These are phyloP conservation scores for Gyps fulvus DNA, from an alignment of 2,113 vertebrate genomes.

Conservation along the genomic window DNA sequence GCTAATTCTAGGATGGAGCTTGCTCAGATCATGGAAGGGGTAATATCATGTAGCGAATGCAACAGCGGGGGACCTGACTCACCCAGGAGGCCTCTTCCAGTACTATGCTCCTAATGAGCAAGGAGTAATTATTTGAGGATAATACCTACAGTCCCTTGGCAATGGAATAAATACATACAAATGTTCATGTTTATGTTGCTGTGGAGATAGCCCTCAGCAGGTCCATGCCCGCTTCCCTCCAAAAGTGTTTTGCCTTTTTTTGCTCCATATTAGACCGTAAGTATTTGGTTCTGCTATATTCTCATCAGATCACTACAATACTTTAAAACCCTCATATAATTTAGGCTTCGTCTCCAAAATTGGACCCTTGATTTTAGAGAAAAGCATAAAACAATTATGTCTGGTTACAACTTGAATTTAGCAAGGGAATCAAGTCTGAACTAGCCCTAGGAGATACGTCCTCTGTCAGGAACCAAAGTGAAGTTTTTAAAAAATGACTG, in stretches of 20 bases:
- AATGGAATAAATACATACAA: background rate
- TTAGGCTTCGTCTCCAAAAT: background rate
- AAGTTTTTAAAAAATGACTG: conserved; percentile 10
- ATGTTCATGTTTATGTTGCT: background rate
- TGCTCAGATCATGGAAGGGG: background rate
- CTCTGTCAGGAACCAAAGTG: background rate
- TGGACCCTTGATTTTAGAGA: background rate
- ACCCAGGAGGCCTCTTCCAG: background rate
- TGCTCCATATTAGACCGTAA: background rate
- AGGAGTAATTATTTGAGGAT: background rate
- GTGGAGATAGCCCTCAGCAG: background rate
- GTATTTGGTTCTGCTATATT: background rate
- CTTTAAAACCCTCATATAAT: background rate
- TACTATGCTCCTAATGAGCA: background rate
- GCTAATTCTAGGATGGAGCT: background rate
- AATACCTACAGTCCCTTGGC: background rate
- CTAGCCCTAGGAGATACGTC: background rate
- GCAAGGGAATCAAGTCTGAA: background rate
- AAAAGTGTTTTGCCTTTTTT: background rate
- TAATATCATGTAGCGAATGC: background rate
- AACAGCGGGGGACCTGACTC: background rate
- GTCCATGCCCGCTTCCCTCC: background rate
- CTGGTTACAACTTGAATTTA: background rate
- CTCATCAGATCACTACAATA: background rate
- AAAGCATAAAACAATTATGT: background rate